These are phyloP conservation scores for Orchestes rusci DNA, from an alignment of 2,888 invertebrate genomes.

Conservation along the genomic window DNA sequence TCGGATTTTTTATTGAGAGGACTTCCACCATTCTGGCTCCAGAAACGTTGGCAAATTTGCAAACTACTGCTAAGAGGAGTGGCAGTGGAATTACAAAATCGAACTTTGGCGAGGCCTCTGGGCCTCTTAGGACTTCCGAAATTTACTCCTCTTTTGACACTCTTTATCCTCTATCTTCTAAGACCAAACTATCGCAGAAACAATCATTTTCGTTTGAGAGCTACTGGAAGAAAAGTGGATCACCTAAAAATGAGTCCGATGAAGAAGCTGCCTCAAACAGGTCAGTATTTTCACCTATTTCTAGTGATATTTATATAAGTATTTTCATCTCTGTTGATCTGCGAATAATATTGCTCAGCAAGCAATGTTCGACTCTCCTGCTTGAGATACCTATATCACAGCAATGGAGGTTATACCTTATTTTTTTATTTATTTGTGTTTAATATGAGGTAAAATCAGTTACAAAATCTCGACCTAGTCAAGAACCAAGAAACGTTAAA, in stretches of 20 bases:
- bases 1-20: slow-evolving; percentile 32
- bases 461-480: no score
- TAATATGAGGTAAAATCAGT: no score
- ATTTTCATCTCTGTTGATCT: no score
- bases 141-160: slow-evolving; percentile 33
- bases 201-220: slow-evolving; percentile 32
- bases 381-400: no score
- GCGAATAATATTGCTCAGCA: no score
- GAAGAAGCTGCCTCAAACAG: slow-evolving; percentile 22
- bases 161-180: slow-evolving; percentile 31
- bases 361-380: no score
- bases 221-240: slow-evolving; percentile 27
- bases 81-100: slow-evolving; percentile 33
- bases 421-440: no score
- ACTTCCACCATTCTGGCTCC: slow-evolving; percentile 42
- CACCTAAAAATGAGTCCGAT: slow-evolving; percentile 25
- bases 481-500: no score
- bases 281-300: slow-evolving; percentile 7
- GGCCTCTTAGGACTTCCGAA: slow-evolving; percentile 25
- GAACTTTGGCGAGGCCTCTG: slow-evolving; percentile 30
- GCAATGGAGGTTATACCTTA: no score
- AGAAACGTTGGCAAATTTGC: slow-evolving; percentile 38
- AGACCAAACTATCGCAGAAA: slow-evolving; percentile 28
- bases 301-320: not conserved
- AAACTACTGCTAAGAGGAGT: slow-evolving; percentile 28